phyloP scores from a whole-genome alignment of 2,113 vertebrate genomes.

The Tragelaphus imberbis region DNA sequence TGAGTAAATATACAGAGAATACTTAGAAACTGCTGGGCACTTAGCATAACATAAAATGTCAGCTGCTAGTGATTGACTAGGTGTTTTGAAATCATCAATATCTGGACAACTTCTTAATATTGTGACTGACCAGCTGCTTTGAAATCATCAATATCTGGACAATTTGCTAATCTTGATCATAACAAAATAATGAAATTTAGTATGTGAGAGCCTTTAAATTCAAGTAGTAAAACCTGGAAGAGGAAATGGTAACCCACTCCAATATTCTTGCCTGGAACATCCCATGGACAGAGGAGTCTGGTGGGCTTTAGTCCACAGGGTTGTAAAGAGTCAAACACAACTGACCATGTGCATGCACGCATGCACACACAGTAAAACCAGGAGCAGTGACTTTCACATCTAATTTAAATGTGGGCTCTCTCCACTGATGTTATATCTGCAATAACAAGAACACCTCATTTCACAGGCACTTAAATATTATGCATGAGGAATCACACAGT shows the following conservation, averaged over 20 bases:
- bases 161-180: background rate
- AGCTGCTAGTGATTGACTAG: background rate
- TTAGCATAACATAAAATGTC: background rate
- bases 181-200: background rate
- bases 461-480: background rate
- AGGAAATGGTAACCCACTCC: background rate
- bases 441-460: background rate
- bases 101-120: background rate
- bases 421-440: background rate
- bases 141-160: background rate
- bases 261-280: background rate
- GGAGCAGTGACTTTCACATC: background rate
- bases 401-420: background rate
- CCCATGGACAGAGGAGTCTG: background rate
- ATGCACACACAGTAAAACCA: background rate
- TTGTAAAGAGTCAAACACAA: background rate
- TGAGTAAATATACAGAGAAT: background rate
- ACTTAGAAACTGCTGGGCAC: background rate
- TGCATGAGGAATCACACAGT: background rate
- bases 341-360: background rate
- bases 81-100: background rate
- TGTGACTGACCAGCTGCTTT: background rate
- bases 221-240: background rate
- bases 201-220: background rate
- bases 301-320: background rate